Percentiles rank a stretch among this genome's conserved stretches.
Conservation (phyloP, 1,140 invertebrate genomes). For the Scaptodrosophila lebanonensis region DNA sequence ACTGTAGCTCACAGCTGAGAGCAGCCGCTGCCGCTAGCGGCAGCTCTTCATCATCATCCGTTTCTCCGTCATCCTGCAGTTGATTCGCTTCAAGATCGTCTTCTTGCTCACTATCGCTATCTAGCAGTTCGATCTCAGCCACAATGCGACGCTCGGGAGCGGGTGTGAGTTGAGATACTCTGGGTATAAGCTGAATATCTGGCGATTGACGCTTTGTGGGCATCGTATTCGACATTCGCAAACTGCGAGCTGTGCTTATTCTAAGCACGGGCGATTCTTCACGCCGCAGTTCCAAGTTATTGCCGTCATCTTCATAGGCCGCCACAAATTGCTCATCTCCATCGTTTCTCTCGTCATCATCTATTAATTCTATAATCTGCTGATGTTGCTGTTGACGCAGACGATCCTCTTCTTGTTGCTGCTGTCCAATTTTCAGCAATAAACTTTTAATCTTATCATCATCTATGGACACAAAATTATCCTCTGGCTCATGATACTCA, state of each 20-base stretch:
- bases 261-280: neutral
- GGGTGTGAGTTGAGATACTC: too few relatives aligned
- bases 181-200: conserved; percentile 47
- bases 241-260: conserved; percentile 45
- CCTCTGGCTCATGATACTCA: conserved; percentile 69
- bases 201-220: conserved; percentile 27
- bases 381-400: conserved; percentile 1
- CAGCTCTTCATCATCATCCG: conserved; percentile 27
- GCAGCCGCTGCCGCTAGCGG: conserved; percentile 14
- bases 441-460: conserved; percentile 65
- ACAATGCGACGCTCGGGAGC: conserved; percentile 49
- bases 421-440: conserved; percentile 55
- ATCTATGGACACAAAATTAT: conserved; percentile 72
- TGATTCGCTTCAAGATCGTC: neutral
- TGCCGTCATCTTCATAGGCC: conserved; percentile 15
- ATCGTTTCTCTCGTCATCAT: conserved; percentile 44
- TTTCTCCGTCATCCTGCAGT: neutral
- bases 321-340: conserved; percentile 1
- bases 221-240: conserved; percentile 11
- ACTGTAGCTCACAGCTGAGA: conserved; percentile 44
- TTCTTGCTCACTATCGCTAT: conserved; percentile 50
- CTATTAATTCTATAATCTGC: conserved; percentile 57
- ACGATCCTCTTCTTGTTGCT: conserved; percentile 37
- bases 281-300: too few relatives aligned
- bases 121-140: conserved; percentile 57